Base-by-base conservation (phyloP, 2,888 invertebrate genomes). In the Parnassius apollo region DNA sequence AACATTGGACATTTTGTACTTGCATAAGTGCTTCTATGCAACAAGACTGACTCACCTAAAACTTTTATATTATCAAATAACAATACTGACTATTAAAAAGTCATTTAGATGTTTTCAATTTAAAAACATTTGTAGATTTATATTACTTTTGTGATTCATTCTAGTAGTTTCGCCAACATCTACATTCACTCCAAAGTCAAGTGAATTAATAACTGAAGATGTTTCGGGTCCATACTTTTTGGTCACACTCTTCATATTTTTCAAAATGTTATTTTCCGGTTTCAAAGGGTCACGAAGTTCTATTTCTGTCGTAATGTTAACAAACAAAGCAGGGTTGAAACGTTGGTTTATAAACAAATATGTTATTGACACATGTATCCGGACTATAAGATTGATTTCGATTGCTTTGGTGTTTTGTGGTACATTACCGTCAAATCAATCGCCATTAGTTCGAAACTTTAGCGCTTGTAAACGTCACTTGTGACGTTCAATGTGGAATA, bases 331-430 rank as follows among this genome's bases (percentile, higher is more conserved):
- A 68, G 68, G 59, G 65, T 65, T 57, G 65, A 63, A 59, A 22
- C 45, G 49, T 60, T 62, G 71, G 70, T 75, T 77, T 75, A 68
- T 70, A 75, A 80, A 80, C 75, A 74, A 59, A 46, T 22, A 59
- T 61, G 18, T 55, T 48, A 57, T 59, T 59, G 59, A 59, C 57
- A 56, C 42, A 57, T 57, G 64, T 57, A 57, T 57, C 62, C 52
- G 57, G 62, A 42, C 44, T 48, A 9, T 51, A 25, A 35, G 51
- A 50, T 50, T 35, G 58, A 53, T 54, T 42, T 54, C 46, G 45
- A 52, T 42, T 35, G 45, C 10, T 18, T 59, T 44, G 56, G 3
- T 22, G 35, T 55, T 46, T 49, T 57, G 49, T 57, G 42, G 42
- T 45, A 42, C 44, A 51, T 25, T 55, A 56, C 45, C 44, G 46